Evolutionary conservation across 2,888 invertebrate genomes (phyloP).

Genomic region (Zonitis immaculata): DNA sequence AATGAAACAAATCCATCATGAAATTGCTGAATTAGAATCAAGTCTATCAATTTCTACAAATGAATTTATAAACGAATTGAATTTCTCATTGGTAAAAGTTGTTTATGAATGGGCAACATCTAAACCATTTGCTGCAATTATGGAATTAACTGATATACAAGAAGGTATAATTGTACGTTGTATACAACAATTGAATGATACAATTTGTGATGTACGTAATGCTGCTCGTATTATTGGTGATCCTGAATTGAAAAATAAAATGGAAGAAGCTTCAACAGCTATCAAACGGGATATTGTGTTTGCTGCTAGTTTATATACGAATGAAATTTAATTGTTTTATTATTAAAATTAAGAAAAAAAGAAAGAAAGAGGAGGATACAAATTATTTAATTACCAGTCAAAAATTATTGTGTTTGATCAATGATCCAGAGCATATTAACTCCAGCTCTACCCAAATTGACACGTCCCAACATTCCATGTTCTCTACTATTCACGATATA

Average conservation of each 20-base stretch:
- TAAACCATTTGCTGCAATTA: slow-evolving; percentile 89
- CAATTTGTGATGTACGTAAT: slow-evolving; percentile 80
- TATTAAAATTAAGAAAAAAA: neutral
- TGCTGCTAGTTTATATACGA: slow-evolving; percentile 91
- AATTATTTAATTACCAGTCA: slow-evolving; percentile 7
- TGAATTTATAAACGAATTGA: slow-evolving; percentile 59
- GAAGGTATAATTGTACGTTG: slow-evolving; percentile 97
- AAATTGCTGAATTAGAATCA: slow-evolving; percentile 63
- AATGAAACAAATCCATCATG: slow-evolving; percentile 64
- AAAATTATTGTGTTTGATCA: slow-evolving; percentile 24
- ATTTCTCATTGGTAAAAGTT: slow-evolving; percentile 89
- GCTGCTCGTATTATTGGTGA: slow-evolving; percentile 93
- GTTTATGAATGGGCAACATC: slow-evolving; percentile 96
- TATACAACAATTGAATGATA: slow-evolving; percentile 94
- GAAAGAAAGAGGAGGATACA: too few relatives aligned
- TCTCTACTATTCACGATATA: slow-evolving; percentile 69
- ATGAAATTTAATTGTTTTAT: slow-evolving; percentile 34
- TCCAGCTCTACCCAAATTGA: slow-evolving; percentile 72
- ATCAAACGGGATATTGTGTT: slow-evolving; percentile 98
- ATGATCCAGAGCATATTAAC: slow-evolving; percentile 83
- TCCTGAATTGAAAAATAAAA: slow-evolving; percentile 84
- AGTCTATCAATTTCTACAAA: slow-evolving; percentile 55
- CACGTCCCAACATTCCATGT: slow-evolving; percentile 70
- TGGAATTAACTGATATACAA: slow-evolving; percentile 88
- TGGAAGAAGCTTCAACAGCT: slow-evolving; percentile 88